Percentiles rank a stretch among this genome's conserved stretches.
phyloP scores from a whole-genome alignment of 2,888 invertebrate genomes.

The Brachyptera putata region DNA sequence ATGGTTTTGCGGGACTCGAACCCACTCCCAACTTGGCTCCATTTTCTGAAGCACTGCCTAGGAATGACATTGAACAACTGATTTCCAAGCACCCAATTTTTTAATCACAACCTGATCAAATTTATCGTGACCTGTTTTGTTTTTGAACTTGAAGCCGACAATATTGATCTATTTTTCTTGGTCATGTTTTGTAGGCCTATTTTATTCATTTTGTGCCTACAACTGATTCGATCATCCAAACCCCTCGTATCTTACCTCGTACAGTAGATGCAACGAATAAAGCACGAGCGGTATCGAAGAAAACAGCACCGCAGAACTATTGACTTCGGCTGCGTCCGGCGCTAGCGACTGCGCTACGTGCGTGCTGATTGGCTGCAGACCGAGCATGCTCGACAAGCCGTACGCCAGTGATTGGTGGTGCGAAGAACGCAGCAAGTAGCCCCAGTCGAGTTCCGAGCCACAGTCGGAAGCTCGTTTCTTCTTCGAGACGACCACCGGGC shows the following conservation, averaged over 20 bases:
- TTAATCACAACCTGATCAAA: too few species aligned
- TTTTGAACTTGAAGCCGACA: too few species aligned
- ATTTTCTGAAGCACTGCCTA: too few species aligned
- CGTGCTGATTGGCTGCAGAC: constrained; percentile 35
- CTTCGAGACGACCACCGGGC: constrained; percentile 56
- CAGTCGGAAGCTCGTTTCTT: constrained; percentile 74
- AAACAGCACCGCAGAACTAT: constrained; percentile 64
- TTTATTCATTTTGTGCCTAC: neutral
- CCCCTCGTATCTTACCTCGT: constrained; percentile 56
- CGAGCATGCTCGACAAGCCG: constrained; percentile 48
- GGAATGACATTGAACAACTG: too few species aligned
- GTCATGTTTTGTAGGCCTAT: neutral
- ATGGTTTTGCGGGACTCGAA: too few species aligned
- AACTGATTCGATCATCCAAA: neutral
- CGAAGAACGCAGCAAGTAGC: constrained; percentile 57
- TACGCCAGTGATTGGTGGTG: constrained; percentile 52
- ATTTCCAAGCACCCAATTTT: too few species aligned
- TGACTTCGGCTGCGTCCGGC: constrained; percentile 47
- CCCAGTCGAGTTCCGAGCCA: constrained; percentile 80
- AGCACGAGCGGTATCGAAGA: constrained; percentile 69
- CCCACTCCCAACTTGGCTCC: too few species aligned
- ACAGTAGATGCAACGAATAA: constrained; percentile 79
- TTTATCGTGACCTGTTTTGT: too few species aligned
- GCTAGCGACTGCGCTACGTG: constrained; percentile 20
- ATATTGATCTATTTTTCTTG: too few species aligned